phyloP scores from a whole-genome alignment of 2,888 invertebrate genomes.

The Drosophila testacea region DNA sequence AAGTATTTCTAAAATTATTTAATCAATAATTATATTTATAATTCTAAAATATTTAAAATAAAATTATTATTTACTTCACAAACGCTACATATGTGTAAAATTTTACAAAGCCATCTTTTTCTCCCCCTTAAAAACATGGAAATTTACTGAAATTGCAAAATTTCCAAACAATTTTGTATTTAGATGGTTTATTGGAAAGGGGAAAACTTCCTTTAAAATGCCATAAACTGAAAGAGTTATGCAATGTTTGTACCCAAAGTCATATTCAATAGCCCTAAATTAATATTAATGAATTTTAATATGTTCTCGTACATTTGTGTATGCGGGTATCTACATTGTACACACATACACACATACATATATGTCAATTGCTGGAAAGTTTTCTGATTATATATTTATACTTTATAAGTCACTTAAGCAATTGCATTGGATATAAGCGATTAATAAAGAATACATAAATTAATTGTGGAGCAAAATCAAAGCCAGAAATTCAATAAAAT shows the following conservation, averaged over 20 bases:
- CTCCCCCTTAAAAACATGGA: not conserved
- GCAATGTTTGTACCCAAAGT: conserved; percentile 4
- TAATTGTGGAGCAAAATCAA: not conserved
- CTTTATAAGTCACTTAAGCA: conserved; percentile 2
- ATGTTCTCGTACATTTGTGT: not conserved
- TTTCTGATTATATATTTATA: conserved; percentile 11
- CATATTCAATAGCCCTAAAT: conserved; percentile 27
- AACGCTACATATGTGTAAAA: too few species aligned
- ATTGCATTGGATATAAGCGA: not conserved
- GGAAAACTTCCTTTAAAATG: conserved; percentile 7
- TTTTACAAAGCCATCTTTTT: not conserved
- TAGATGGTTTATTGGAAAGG: not conserved
- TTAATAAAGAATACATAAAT: not conserved
- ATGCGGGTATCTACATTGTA: not conserved
- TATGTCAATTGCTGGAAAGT: conserved; percentile 7
- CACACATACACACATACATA: too few species aligned
- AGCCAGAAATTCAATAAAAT: not conserved
- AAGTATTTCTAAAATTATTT: too few species aligned
- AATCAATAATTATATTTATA: too few species aligned
- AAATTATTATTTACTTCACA: too few species aligned
- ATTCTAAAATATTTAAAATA: too few species aligned
- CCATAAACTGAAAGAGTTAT: conserved; percentile 9
- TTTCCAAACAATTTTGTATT: not conserved
- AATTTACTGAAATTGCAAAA: not conserved
- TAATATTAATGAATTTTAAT: conserved; percentile 28